Conservation (phyloP, 2,888 invertebrate genomes). For the Tetranychus truncatus region DNA sequence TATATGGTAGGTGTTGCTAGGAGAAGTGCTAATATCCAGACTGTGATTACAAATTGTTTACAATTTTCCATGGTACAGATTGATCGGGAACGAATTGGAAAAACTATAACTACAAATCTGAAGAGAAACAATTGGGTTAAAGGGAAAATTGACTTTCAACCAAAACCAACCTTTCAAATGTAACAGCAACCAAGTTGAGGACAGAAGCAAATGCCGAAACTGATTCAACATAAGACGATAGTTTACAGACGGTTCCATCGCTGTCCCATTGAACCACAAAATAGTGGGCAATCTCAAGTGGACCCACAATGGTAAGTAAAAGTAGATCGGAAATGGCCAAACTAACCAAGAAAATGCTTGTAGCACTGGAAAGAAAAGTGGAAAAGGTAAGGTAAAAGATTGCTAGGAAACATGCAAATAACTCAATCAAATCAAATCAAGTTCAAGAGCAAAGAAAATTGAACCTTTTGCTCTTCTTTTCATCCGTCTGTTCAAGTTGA, state of each 20-base stretch:
- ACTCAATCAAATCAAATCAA: no score
- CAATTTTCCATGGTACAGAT: conserved; percentile 38
- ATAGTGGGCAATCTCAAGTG: conserved; percentile 35
- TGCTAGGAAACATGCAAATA: no score
- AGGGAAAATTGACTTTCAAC: background rate
- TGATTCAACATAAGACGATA: conserved; percentile 36
- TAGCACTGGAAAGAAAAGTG: conserved; percentile 28
- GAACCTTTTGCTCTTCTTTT: no score
- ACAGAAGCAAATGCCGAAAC: conserved; percentile 38
- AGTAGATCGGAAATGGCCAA: conserved; percentile 36
- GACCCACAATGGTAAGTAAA: conserved; percentile 36
- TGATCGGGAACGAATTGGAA: conserved; percentile 37
- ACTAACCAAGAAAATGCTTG: conserved; percentile 31
- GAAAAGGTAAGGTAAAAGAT: no score
- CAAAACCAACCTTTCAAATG: conserved; percentile 36
- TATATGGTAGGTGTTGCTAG: conserved; percentile 35
- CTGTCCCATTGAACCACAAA: conserved; percentile 35
- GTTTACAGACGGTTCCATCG: conserved; percentile 36
- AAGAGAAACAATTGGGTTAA: background rate
- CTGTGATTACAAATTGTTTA: conserved; percentile 34
- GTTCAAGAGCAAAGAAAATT: no score
- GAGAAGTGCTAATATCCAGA: conserved; percentile 36
- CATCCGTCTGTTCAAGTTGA: no score
- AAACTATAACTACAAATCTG: conserved; percentile 40
- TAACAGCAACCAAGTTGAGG: conserved; percentile 38